Evolutionary conservation across 2,797 vertebrate species (phyloP), one percentile per base, ranked within the genome.

Genomic region (Orestias chungarensis): DNA sequence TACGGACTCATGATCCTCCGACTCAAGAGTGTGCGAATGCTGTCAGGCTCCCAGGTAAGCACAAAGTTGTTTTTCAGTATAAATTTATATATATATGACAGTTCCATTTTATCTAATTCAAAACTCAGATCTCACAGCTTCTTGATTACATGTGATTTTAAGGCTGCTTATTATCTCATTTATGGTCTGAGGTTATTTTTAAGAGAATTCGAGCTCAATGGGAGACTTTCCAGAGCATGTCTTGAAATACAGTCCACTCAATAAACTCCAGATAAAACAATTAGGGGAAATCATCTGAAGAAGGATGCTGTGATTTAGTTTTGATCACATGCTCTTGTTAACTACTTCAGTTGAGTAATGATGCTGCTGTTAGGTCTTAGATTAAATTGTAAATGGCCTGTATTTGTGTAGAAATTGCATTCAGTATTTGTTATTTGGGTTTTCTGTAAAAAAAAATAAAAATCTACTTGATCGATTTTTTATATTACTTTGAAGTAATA

Each of bases 1-100:
- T 99, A 99, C 0, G 97, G 98, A 12, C 94, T 99, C 87, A 99
- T 99, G 98, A 98, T 99, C 91, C 92, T 99, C 57, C 95, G 98
- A 27, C 96, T 99, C 70, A 99, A 97, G 93, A 99, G 97, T 0
- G 97, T 99, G 10, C 97, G 98, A 52, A 97, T 99, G 96, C 94
- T 99, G 42, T 99, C 98, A 0, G 98, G 98, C 75, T 99, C 98
- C 79, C 98, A 99, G 90, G 92, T 93, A 0, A 65, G 38, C 27
- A 68, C 27, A 46, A 52, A 68, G 25, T 2, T 6, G 0, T 76
- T 62, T 35, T 17, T 18, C 40, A 0, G n/a, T n/a, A n/a, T n/a
- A n/a, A n/a, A n/a, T 9, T 38, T 6, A n/a, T 50, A 44, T 10
- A 68, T 29, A 33, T 1, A 73, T 44, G 3, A 40, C 0, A 11